Conservation (phyloP, 2,888 invertebrate genomes). For the Anarsia innoxiella region DNA sequence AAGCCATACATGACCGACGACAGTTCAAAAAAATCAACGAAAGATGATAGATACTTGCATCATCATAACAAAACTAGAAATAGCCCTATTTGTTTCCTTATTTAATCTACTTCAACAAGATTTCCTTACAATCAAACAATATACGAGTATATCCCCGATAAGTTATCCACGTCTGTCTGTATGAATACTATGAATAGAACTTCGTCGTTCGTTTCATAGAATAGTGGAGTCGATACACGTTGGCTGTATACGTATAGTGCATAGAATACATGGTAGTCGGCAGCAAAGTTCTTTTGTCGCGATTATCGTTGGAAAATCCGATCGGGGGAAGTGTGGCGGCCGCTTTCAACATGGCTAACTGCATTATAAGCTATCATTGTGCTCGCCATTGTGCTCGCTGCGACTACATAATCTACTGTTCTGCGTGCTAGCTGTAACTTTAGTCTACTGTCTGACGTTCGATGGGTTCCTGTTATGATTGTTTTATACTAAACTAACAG, state of each 20-base stretch:
- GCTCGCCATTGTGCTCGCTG: conserved; percentile 51
- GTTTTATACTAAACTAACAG: background rate
- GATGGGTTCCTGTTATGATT: background rate
- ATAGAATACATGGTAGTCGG: conserved; percentile 33
- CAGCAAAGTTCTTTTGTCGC: conserved; percentile 71
- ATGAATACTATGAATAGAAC: conserved; percentile 59
- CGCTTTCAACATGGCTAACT: conserved; percentile 68
- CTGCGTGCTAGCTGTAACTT: conserved; percentile 31
- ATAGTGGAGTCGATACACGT: no score
- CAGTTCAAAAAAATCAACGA: no score
- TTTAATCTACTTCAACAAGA: no score
- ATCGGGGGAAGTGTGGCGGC: conserved; percentile 69
- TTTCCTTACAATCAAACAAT: no score
- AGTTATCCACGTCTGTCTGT: conserved; percentile 40
- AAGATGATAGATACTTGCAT: no score
- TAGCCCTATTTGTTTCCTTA: no score
- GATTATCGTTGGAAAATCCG: conserved; percentile 73
- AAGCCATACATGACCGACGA: no score
- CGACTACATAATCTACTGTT: conserved; percentile 50
- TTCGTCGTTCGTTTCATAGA: conserved; percentile 17
- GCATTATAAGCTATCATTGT: conserved; percentile 72
- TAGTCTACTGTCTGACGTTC: conserved; percentile 10
- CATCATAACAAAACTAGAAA: no score
- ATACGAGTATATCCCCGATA: conserved; percentile 42
- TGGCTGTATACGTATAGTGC: conserved; percentile 12